These are phyloP conservation scores for Sialia sialis DNA, from an alignment of 2,113 vertebrate genomes.

Conservation along the genomic window DNA sequence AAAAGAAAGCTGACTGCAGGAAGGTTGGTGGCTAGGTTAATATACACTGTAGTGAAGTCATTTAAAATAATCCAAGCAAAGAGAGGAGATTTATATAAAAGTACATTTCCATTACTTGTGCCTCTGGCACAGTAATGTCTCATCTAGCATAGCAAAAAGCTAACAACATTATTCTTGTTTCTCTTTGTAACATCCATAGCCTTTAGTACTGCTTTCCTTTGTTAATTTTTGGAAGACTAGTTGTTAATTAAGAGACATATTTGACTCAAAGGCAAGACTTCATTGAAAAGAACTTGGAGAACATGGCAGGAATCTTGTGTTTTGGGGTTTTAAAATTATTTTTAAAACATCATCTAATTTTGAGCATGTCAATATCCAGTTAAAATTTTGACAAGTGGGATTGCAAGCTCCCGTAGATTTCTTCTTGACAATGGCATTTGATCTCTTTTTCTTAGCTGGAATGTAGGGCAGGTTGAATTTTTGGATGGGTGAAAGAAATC, in stretches of 20 bases:
- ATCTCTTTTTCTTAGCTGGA: background rate
- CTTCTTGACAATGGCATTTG: background rate
- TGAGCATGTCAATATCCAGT: background rate
- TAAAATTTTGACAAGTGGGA: background rate
- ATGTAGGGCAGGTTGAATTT: background rate
- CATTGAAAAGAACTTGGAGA: background rate
- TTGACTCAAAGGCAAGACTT: background rate
- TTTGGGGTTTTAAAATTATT: background rate
- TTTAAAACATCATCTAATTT: background rate
- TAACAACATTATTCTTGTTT: constrained; percentile 6
- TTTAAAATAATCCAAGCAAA: constrained; percentile 57
- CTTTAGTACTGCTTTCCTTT: background rate
- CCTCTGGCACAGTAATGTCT: background rate
- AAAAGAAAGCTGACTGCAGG: background rate
- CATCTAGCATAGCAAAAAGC: background rate
- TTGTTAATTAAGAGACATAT: constrained; percentile 14
- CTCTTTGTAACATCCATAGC: background rate
- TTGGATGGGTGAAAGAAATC: background rate
- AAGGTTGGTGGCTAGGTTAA: constrained; percentile 23
- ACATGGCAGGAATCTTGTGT: background rate
- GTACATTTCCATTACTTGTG: constrained; percentile 25
- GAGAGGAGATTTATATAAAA: constrained; percentile 48
- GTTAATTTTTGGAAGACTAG: constrained; percentile 1
- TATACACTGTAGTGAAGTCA: constrained; percentile 6
- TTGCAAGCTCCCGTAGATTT: background rate